These are phyloP conservation scores for Steinernema feltiae DNA, from an alignment of 1,140 invertebrate species.

Conservation along the genomic window DNA sequence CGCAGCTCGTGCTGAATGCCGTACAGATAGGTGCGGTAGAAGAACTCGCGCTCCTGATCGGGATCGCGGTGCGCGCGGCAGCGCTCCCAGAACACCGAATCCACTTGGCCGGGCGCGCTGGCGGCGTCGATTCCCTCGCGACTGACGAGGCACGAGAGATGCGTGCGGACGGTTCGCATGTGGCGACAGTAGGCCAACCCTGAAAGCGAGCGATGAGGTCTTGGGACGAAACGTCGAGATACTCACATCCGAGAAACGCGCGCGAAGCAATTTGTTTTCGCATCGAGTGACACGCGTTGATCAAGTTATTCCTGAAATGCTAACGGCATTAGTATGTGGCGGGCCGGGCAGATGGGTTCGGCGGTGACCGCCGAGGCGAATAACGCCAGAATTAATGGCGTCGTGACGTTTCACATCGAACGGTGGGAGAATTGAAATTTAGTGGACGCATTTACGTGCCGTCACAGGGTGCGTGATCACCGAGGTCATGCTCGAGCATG, in stretches of 20 bases:
- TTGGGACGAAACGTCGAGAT: constrained; percentile 8
- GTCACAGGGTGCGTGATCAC: neutral
- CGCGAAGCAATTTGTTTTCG: constrained; percentile 83
- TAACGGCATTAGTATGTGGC: neutral
- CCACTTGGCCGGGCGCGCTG: constrained; percentile 31
- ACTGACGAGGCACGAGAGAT: constrained; percentile 80
- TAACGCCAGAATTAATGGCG: neutral
- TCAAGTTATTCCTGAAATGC: constrained; percentile 63
- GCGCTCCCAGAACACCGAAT: constrained; percentile 47
- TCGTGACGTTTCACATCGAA: no score
- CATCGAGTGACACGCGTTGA: constrained; percentile 84
- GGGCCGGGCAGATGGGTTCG: neutral
- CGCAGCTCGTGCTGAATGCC: constrained; percentile 74
- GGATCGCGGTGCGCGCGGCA: constrained; percentile 43
- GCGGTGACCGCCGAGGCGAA: neutral
- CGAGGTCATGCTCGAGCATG: neutral
- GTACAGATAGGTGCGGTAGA: constrained; percentile 76
- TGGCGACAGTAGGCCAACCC: constrained; percentile 84
- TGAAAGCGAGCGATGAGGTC: constrained; percentile 38
- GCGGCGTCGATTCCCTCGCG: constrained; percentile 25
- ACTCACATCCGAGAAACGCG: constrained; percentile 84
- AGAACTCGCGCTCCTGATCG: constrained; percentile 65
- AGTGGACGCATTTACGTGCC: no score
- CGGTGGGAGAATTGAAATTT: no score
- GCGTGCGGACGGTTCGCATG: constrained; percentile 79